phyloP scores from a whole-genome alignment of 2,888 invertebrate species.

The Operophtera brumata region DNA sequence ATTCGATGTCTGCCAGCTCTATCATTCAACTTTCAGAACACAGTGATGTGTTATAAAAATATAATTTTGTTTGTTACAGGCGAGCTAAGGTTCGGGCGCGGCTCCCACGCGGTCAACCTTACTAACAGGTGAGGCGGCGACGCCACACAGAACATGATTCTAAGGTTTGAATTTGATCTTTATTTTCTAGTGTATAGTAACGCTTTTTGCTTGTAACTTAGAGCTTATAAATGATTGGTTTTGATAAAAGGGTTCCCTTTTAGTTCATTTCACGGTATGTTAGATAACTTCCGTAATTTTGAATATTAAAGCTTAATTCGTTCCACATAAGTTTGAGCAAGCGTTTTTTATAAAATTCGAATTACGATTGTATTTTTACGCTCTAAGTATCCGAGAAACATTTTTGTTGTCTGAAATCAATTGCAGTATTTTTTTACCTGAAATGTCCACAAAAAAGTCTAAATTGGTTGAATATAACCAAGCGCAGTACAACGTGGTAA shows the following conservation, averaged over 20 bases:
- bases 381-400: no score
- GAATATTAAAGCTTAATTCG: background rate
- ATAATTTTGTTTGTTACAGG: conserved; percentile 54
- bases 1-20: no score
- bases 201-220: conserved; percentile 24
- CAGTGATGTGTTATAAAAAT: no score
- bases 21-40: no score
- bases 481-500: background rate
- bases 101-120: conserved; percentile 74
- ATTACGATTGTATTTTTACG: background rate
- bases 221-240: conserved; percentile 8
- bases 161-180: conserved; percentile 76
- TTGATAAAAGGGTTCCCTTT: conserved; percentile 23
- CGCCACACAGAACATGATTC: conserved; percentile 79
- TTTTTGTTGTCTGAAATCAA: no score
- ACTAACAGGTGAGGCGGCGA: conserved; percentile 79
- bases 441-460: no score
- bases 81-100: conserved; percentile 73
- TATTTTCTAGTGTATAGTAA: conserved; percentile 45
- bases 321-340: background rate
- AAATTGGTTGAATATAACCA: no score
- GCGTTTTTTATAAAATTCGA: background rate
- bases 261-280: conserved; percentile 42
- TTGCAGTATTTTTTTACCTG: no score
- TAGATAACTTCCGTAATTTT: conserved; percentile 14